Percentiles rank a stretch among this genome's conserved stretches.
These are phyloP conservation scores for Calameuta filiformis DNA, from an alignment of 2,888 invertebrate genomes.

Conservation along the genomic window DNA sequence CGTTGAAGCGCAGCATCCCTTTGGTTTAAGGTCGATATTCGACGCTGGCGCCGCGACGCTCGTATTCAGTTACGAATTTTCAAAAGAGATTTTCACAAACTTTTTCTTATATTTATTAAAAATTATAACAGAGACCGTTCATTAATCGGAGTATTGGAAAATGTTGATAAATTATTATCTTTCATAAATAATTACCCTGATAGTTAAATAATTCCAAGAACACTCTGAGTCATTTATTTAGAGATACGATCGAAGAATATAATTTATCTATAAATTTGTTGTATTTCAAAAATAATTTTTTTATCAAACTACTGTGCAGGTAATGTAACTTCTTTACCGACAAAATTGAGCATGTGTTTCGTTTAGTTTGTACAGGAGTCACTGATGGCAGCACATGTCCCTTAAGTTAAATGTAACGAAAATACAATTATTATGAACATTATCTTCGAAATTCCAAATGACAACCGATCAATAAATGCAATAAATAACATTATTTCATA, in stretches of 20 bases:
- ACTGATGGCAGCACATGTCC: background rate
- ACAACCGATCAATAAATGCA: background rate
- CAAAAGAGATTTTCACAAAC: conserved; percentile 20
- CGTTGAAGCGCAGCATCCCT: conserved; percentile 44
- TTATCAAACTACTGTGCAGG: background rate
- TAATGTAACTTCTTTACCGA: background rate
- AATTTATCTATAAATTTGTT: background rate
- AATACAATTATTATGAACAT: background rate
- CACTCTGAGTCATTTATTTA: background rate
- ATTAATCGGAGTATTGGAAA: background rate
- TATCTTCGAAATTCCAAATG: background rate
- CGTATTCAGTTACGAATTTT: conserved; percentile 30
- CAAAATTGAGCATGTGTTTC: background rate
- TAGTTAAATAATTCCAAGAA: background rate
- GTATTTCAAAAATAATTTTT: background rate
- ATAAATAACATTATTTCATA: background rate
- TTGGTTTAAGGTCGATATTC: conserved; percentile 47
- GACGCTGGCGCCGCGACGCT: conserved; percentile 47
- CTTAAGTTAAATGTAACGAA: background rate
- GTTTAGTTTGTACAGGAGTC: background rate
- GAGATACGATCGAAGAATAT: background rate
- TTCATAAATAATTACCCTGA: background rate
- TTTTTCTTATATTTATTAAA: background rate
- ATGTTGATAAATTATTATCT: background rate
- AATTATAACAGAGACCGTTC: background rate